Percentiles rank a stretch among this genome's conserved stretches.
phyloP scores from a whole-genome alignment of 2,888 invertebrate species.

The Drosophila tanythrix region DNA sequence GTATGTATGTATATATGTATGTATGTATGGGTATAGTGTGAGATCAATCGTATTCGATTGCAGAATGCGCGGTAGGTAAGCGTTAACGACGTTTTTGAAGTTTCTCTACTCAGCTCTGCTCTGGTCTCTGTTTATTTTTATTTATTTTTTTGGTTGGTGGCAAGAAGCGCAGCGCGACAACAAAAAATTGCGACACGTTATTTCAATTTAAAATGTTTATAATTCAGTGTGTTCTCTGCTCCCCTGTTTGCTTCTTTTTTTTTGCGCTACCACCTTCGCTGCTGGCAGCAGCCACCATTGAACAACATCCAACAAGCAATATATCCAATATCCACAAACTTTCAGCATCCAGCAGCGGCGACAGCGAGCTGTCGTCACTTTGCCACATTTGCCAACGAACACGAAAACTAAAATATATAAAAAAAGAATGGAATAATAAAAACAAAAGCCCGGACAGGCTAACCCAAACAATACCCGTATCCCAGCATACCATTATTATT shows the following conservation, averaged over 20 bases:
- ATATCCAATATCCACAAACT: constrained; percentile 26
- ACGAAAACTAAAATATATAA: constrained; percentile 12
- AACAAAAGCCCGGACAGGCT: constrained; percentile 33
- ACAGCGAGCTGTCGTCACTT: constrained; percentile 55
- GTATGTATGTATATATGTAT: neutral
- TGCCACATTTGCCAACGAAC: constrained; percentile 42
- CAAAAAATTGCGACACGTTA: constrained; percentile 81
- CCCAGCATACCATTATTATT: constrained; percentile 36
- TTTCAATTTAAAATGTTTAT: constrained; percentile 83
- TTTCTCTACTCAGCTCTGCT: constrained; percentile 34
- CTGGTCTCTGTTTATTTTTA: constrained; percentile 28
- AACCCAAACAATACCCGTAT: constrained; percentile 20
- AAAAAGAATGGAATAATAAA: constrained; percentile 22
- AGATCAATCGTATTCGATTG: constrained; percentile 84
- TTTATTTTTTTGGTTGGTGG: constrained; percentile 45
- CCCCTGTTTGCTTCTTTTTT: constrained; percentile 25
- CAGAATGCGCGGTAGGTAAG: constrained; percentile 83
- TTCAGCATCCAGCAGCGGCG: constrained; percentile 44
- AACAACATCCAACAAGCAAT: constrained; percentile 16
- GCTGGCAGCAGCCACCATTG: constrained; percentile 26
- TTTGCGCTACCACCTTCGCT: constrained; percentile 49
- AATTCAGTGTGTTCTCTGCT: constrained; percentile 73
- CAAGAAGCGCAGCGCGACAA: constrained; percentile 69
- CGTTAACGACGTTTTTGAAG: constrained; percentile 81
- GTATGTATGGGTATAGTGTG: constrained; percentile 49